Evolutionary conservation across 2,113 vertebrate species (phyloP), one percentile per base, ranked within the genome.

Genomic region (Thryonomys swinderianus): DNA sequence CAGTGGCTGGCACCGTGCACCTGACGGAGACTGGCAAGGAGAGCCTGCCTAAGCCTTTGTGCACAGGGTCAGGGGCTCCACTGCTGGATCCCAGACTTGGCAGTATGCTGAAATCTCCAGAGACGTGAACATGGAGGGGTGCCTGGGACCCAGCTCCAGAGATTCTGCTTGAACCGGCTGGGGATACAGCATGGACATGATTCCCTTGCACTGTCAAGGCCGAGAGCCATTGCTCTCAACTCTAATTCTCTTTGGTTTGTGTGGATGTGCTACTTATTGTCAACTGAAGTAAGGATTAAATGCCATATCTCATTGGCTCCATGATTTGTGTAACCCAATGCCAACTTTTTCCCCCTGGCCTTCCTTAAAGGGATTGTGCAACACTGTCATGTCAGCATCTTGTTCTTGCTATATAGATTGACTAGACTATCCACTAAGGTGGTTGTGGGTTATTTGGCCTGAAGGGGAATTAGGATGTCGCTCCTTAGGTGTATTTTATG

Each of bases 331-430:
- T 61, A 85, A 95, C 64, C 85, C 71, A 64, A 66, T 62, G 61
- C 67, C 23, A 88, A 73, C 69, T 20, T 71, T 45, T 42, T 78
- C 40, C 55, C 48, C 23, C 48, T 45, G 74, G 18, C 45, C 92
- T 95, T 96, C 83, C 48, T 87, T 76, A 61, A 55, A 94, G 71
- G 40, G 53, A 73, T 88, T 90, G 59, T 13, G 2, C 64, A 92
- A 90, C 34, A 83, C n/a, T 91, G 9, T 95, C 92, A 94, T 96
- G 91, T 95, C 61, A 81, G 71, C 51, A 92, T 85, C 9, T 17
- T 9, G 69, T 42, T 86, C 37, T 89, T 23, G 55, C 62, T 30
- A 21, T 34, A 88, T 34, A 88, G 86, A 81, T 12, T 67, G 66
- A 94, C 80, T 30, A 80, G 94, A 89, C 48, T 76, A 21, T 67